Base-by-base conservation (phyloP, 2,888 invertebrate species). In the Trachelus tabidus region DNA sequence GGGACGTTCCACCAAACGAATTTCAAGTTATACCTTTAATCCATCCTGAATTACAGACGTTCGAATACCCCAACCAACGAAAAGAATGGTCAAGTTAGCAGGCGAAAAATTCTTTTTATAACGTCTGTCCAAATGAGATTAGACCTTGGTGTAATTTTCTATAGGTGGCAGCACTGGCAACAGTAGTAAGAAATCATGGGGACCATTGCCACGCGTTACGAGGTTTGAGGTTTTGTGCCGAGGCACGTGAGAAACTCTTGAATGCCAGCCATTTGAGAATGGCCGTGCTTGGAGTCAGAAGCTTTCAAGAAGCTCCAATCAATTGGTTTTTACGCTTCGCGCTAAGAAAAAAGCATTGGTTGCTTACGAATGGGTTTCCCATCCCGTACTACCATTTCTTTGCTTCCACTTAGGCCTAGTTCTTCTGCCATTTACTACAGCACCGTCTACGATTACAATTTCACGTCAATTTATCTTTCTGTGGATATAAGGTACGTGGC, bases 321-420 rank as follows among this genome's bases (percentile, higher is more conserved):
- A 73, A 73, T 33, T 73, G 68, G 35, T 73, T 15, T 33, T 68
- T 34, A 35, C 37, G 71, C 33, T 73, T 76, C 68, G 73, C 33
- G 73, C 77, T 11, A 56, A 56, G 56, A 56, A 56, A 23, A 23
- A 23, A 56, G 23, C 56, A 56, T 56, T 56, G 23, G 56, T 56
- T 23, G 56, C 56, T 56, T 56, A 56, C 56, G 56, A 56, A 23
- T 56, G 23, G 23, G 23, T 56, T 56, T 56, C 35, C 15, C 69
- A 69, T 23, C 34, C 34, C 69, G 31, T 76, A 30, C 71, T 76
- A 68, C 37, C 9, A 73, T 85, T 86, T 86, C 83, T 85, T 87
- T 56, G 9, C 23, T 23, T 56, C 9, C 56, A 56, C 6, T 23
- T 23, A 56, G 56, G 23, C 56, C 56, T 56, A 23, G 23, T 9